Evolutionary conservation across 2,888 invertebrate species (phyloP).

Genomic region (Leptopilina myrica): DNA sequence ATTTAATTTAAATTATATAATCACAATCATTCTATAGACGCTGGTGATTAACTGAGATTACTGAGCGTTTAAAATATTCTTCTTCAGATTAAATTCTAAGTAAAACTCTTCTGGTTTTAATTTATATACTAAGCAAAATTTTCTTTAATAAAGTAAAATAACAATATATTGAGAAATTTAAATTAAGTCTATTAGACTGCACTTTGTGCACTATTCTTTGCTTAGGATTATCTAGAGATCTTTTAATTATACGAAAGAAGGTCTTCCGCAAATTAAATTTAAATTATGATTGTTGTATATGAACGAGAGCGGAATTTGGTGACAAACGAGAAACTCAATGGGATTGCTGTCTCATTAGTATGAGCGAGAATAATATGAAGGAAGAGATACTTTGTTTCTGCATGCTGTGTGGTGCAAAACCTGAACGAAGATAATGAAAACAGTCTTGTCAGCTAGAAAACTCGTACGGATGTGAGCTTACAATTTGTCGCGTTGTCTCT

Average conservation of each 20-base stretch:
- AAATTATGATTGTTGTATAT: constrained; percentile 56
- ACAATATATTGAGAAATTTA: too few relatives aligned
- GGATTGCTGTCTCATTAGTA: constrained; percentile 53
- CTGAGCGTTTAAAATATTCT: neutral
- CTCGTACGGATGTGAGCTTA: constrained; percentile 5
- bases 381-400: neutral
- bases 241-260: neutral
- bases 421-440: constrained; percentile 29
- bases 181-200: too few relatives aligned
- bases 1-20: constrained; percentile 40
- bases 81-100: neutral
- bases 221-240: too few relatives aligned
- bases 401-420: constrained; percentile 16
- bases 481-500: constrained; percentile 32
- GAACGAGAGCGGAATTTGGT: constrained; percentile 39
- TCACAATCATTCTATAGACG: neutral
- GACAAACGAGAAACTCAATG: constrained; percentile 57
- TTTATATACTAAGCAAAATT: too few relatives aligned
- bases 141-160: too few relatives aligned
- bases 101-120: neutral
- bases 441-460: constrained; percentile 24
- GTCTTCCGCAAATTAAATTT: constrained; percentile 59
- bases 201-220: too few relatives aligned
- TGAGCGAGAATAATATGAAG: neutral
- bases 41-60: neutral